Evolutionary conservation across 2,888 invertebrate species (phyloP).

Genomic region (Theodoxus fluviatilis): DNA sequence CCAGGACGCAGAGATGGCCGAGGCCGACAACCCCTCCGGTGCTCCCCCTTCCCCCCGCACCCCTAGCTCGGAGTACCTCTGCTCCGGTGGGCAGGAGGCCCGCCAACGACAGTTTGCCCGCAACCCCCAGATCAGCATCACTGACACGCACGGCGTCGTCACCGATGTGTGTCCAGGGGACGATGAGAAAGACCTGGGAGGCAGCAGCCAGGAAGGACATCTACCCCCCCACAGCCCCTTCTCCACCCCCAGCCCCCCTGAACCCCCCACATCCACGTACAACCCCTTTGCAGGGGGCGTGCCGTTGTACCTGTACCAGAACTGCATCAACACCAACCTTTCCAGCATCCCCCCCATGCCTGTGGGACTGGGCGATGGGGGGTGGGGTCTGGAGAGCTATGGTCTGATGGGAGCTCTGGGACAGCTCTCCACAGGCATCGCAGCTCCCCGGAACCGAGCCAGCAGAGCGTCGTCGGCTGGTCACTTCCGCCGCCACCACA

Average conservation of each 20-base stretch:
- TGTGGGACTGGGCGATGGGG: no score
- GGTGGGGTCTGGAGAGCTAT: no score
- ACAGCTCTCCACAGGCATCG: not conserved
- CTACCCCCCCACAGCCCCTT: not conserved
- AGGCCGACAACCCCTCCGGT: constrained; percentile 23
- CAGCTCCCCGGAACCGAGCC: not conserved
- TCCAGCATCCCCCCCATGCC: constrained; percentile 45
- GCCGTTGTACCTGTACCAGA: constrained; percentile 27
- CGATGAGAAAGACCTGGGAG: constrained; percentile 25
- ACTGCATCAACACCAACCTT: constrained; percentile 45
- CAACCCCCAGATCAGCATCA: constrained; percentile 88
- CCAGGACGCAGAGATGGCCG: constrained; percentile 35
- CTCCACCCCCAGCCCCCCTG: no score
- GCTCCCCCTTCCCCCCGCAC: no score
- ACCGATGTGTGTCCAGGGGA: constrained; percentile 50
- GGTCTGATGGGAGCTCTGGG: no score
- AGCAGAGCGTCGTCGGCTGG: constrained; percentile 12
- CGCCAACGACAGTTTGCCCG: constrained; percentile 44
- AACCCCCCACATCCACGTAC: no score
- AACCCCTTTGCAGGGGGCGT: no score
- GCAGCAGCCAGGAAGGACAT: not conserved
- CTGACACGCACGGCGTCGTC: constrained; percentile 81
- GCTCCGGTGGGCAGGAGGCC: constrained; percentile 37
- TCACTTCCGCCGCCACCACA: constrained; percentile 15
- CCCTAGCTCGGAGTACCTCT: no score